Percentiles rank a stretch among this genome's conserved stretches.
These are phyloP conservation scores for Akabosia matsudoensis DNA, from an alignment of 1,140 invertebrate species.

Conservation along the genomic window DNA sequence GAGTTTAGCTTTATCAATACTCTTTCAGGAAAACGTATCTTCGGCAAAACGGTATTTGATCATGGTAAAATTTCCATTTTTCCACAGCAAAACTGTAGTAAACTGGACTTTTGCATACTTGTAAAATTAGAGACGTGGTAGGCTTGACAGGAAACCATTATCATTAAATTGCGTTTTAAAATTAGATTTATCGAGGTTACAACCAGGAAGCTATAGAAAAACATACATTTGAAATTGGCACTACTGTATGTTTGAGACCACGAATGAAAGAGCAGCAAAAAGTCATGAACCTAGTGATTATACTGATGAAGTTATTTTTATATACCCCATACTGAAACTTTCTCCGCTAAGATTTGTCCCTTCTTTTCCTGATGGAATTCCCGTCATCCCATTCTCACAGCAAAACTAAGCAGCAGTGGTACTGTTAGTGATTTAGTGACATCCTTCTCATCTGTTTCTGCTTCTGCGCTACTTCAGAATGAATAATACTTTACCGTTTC, in stretches of 20 bases:
- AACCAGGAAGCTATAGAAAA: neutral
- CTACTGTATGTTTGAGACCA: no score
- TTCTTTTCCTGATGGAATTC: neutral
- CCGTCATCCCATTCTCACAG: neutral
- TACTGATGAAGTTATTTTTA: no score
- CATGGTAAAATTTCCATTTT: neutral
- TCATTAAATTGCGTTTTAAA: conserved; percentile 38
- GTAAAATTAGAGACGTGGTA: neutral
- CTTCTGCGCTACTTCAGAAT: neutral
- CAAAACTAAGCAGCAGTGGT: neutral
- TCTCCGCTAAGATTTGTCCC: no score
- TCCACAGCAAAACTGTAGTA: neutral
- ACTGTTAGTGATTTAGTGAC: neutral
- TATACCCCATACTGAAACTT: no score
- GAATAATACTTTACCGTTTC: neutral
- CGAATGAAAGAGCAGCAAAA: no score
- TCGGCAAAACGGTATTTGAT: no score
- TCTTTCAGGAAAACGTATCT: no score
- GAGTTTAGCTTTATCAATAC: no score
- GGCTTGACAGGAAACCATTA: conserved; percentile 25
- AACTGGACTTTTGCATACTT: neutral
- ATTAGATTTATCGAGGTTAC: conserved; percentile 34
- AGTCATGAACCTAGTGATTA: neutral
- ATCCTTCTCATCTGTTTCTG: neutral
- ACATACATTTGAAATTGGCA: neutral